Base-by-base conservation (phyloP, 53 echinoderm and acorn worm species). In the Holothuria scabra region DNA sequence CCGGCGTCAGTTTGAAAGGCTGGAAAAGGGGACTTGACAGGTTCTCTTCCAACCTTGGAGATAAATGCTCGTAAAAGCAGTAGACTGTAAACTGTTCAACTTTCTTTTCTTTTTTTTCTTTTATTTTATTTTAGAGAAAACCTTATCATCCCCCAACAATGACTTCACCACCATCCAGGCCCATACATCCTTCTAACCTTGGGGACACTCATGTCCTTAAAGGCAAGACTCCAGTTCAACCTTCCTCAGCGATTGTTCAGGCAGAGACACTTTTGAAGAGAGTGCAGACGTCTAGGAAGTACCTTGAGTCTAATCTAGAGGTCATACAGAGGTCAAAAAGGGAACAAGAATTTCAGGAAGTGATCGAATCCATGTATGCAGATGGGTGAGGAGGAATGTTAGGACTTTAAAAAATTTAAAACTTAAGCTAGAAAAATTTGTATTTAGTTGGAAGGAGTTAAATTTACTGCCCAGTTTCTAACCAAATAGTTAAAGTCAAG, bases 221-320 rank as follows among this genome's bases (percentile, higher is more conserved):
- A 23, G 16, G 46, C 19, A 24, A 16, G 24, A 28, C n/a, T 46
- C 76, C 57, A 46, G 76, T 8, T 34, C 60, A 60, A 32, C 60
- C 80, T 35, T 34, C 80, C 13, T 37, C 60, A 28, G 35, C 59
- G 20, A 61, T 80, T 32, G 59, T 85, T 0, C 89, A 93, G 56
- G 95, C 91, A 19, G 85, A 91, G 65, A 88, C 87, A 8, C 71
- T 93, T 8, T 86, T 95, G 25, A 87, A 91, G 57, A 76, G 67
- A 65, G 95, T 95, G 16, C 95, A 93, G 68, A 67, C 89, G 28
- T 84, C 81, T 34, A 89, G 84, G 89, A 85, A 62, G 28, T 84
- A 74, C 48, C 91, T 95, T 3, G 93, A 95, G 48, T 75, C 89
- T 70, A 93, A 91, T 67, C 80, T 93, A 85, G 93, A 95, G 59